Base-by-base conservation (phyloP, 2,888 invertebrate species). In the Microplitis manilae region DNA sequence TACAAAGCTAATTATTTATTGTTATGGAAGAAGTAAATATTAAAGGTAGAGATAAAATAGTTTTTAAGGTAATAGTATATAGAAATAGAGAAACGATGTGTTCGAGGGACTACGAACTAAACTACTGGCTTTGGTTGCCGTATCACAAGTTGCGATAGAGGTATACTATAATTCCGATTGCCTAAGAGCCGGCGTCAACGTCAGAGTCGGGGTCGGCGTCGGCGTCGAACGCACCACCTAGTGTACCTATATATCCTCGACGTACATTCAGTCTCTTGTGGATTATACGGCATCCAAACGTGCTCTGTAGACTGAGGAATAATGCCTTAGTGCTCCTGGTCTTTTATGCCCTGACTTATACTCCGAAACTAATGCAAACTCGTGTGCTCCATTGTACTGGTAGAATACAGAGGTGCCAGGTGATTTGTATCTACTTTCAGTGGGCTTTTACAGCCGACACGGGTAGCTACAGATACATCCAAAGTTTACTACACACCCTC, bases 31-130 rank as follows among this genome's bases (percentile, higher is more conserved):
- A 41, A 61, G 13, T n/a, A 40, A 38, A 41, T 17, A 67, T 17
- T 68, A 64, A 62, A 61, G 6, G 40, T 50, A 39, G 60, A 50
- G 20, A 20, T 70, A 61, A 68, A 40, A 39, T 41, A 70, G 60
- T 17, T 68, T 15, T n/a, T 59, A 65, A 30, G 59, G 67, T 20
- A 65, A 39, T 38, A 61, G 68, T 68, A 59, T 39, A 65, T 17
- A 76, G 67, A 73, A 61, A 64, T 75, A 13, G 59, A 79, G 78
- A 79, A 77, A 82, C 81, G 82, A 81, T 80, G 83, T 82, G 83
- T 79, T 82, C 82, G 80, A 79, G 81, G 84, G 83, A 83, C 86
- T 85, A 85, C 84, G 85, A 84, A 84, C 86, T 86, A 86, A 85
- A 85, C 87, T 87, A 87, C 83, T 81, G 85, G 81, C 80, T 78